Percentiles rank a stretch among this genome's conserved stretches.
These are phyloP conservation scores for Anhinga anhinga DNA, from an alignment of 2,113 vertebrate genomes.

Conservation along the genomic window DNA sequence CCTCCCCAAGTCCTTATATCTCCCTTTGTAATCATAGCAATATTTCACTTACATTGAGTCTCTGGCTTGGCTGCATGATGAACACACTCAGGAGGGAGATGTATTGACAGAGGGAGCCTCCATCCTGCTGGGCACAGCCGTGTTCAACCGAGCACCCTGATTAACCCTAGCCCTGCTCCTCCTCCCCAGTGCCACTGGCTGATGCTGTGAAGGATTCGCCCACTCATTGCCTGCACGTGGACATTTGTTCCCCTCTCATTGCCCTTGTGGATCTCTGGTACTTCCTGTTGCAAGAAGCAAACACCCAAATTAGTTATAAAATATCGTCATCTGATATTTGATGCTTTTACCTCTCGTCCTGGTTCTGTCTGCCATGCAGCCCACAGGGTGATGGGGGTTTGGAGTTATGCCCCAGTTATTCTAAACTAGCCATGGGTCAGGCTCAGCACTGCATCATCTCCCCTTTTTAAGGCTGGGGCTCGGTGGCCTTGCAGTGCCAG, in stretches of 20 bases:
- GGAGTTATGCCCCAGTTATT: not conserved
- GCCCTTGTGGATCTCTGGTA: not conserved
- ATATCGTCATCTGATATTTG: not conserved
- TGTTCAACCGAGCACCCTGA: not conserved
- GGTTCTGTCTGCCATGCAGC: not conserved
- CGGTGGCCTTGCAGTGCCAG: not conserved
- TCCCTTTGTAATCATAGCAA: not conserved
- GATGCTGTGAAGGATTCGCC: not conserved
- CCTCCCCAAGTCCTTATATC: too few species aligned
- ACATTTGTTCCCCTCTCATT: not conserved
- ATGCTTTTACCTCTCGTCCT: not conserved
- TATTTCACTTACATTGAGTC: not conserved
- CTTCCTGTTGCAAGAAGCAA: not conserved
- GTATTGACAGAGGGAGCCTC: not conserved
- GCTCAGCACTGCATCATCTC: not conserved
- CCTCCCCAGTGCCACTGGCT: not conserved
- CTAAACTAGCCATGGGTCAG: not conserved
- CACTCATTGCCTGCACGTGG: not conserved
- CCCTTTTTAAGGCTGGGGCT: not conserved
- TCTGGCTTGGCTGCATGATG: not conserved
- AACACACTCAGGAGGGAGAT: not conserved
- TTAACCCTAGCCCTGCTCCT: not conserved
- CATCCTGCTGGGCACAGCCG: accelerated
- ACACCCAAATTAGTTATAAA: not conserved
- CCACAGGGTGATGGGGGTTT: not conserved